Conservation (phyloP, 2,797 vertebrate genomes). For the Chanos chanos region DNA sequence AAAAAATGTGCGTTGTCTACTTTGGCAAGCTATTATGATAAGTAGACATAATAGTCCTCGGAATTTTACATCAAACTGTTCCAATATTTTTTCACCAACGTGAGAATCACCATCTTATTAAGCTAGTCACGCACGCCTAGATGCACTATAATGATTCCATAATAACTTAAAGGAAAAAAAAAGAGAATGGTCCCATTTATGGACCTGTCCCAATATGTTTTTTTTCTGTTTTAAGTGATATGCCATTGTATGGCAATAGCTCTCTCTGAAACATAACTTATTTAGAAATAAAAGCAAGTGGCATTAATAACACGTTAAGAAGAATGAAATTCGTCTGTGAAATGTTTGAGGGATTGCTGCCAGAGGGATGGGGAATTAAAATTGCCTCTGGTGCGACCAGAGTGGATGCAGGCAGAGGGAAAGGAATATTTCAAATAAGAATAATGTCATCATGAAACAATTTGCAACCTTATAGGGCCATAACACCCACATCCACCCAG, state of each 20-base stretch:
- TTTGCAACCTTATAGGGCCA: slow-evolving; percentile 60
- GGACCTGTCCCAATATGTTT: slow-evolving; percentile 28
- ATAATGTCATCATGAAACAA: slow-evolving; percentile 61
- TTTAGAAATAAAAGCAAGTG: slow-evolving; percentile 59
- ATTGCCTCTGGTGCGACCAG: slow-evolving; percentile 45
- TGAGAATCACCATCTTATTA: slow-evolving; percentile 51
- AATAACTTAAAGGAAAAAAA: slow-evolving; percentile 55
- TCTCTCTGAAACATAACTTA: slow-evolving; percentile 50
- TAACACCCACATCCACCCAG: slow-evolving; percentile 23
- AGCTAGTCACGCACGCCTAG: slow-evolving; percentile 44
- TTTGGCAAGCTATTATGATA: slow-evolving; percentile 53
- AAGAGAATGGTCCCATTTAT: slow-evolving; percentile 37
- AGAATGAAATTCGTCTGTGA: slow-evolving; percentile 56
- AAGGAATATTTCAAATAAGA: slow-evolving; percentile 64
- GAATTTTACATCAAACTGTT: slow-evolving; percentile 50
- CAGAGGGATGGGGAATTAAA: slow-evolving; percentile 53
- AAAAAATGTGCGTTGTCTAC: slow-evolving; percentile 42
- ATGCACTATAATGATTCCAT: slow-evolving; percentile 52
- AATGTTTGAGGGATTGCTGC: slow-evolving; percentile 63
- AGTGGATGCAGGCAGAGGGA: slow-evolving; percentile 46
- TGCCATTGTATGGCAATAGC: slow-evolving; percentile 41
- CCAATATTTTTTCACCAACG: slow-evolving; percentile 42
- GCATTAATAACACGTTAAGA: slow-evolving; percentile 59
- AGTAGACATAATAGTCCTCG: slow-evolving; percentile 46
- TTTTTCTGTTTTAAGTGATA: slow-evolving; percentile 49